These are phyloP conservation scores for Chaetodon trifasciatus DNA, from an alignment of 2,797 vertebrate genomes.

Conservation along the genomic window DNA sequence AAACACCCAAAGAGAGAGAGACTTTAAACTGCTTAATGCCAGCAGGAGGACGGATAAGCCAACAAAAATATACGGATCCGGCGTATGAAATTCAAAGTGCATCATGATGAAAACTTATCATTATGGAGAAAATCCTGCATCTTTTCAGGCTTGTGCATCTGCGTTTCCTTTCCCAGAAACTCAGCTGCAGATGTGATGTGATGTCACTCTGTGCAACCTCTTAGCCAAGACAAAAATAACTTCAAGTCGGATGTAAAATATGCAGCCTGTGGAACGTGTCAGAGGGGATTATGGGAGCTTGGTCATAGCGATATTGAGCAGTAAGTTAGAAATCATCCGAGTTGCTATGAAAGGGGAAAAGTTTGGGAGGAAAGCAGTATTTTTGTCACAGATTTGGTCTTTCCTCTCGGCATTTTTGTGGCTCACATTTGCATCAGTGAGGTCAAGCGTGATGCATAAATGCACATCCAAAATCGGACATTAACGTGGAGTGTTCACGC, in stretches of 20 bases:
- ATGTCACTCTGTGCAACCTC: conserved; percentile 66
- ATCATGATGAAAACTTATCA: conserved; percentile 34
- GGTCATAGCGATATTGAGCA: conserved; percentile 45
- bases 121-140: conserved; percentile 26
- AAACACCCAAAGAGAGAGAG: conserved; percentile 34
- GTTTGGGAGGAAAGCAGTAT: background rate
- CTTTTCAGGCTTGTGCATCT: conserved; percentile 26
- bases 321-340: conserved; percentile 45
- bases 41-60: conserved; percentile 57
- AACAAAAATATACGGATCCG: conserved; percentile 39
- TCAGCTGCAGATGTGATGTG: conserved; percentile 54
- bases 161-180: conserved; percentile 39
- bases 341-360: conserved; percentile 20
- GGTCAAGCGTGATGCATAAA: conserved; percentile 41
- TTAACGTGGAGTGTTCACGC: conserved; percentile 15
- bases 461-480: conserved; percentile 29
- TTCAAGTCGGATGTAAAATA: conserved; percentile 43
- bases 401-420: conserved; percentile 22
- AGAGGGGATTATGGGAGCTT: conserved; percentile 58
- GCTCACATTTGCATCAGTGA: conserved; percentile 22
- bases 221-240: conserved; percentile 65
- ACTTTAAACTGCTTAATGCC: conserved; percentile 65
- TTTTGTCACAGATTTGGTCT: conserved; percentile 1
- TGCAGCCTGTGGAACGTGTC: conserved; percentile 56
- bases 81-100: conserved; percentile 30